Percentiles rank a stretch among this genome's conserved stretches.
phyloP scores from a whole-genome alignment of 1,140 invertebrate genomes.

The Elymnias hypermnestra region DNA sequence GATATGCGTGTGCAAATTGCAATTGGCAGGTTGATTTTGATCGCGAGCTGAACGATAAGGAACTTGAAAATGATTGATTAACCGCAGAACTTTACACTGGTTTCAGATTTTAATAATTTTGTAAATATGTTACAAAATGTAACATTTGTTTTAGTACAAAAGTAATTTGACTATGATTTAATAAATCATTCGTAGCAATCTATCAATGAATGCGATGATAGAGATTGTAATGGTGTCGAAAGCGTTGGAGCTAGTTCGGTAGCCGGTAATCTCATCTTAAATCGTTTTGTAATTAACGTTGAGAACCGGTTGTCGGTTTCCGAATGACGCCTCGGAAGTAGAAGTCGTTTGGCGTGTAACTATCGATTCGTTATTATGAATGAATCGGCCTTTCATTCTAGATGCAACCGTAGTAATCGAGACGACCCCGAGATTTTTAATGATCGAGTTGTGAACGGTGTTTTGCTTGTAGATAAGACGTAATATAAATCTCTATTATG shows the following conservation, averaged over 20 bases:
- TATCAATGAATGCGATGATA: slow-evolving; percentile 56
- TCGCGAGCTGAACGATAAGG: slow-evolving; percentile 6
- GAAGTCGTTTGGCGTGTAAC: slow-evolving; percentile 33
- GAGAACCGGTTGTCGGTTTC: slow-evolving; percentile 51
- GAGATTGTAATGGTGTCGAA: slow-evolving; percentile 42
- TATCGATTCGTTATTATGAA: slow-evolving; percentile 64
- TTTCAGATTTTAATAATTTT: neutral
- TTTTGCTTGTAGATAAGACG: neutral
- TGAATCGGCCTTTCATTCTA: slow-evolving; percentile 63
- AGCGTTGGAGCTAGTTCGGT: slow-evolving; percentile 45
- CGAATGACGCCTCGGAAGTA: slow-evolving; percentile 48
- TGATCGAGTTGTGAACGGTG: slow-evolving; percentile 2
- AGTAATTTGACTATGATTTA: slow-evolving; percentile 24
- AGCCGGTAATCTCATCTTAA: slow-evolving; percentile 62
- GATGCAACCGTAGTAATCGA: slow-evolving; percentile 18
- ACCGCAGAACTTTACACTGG: slow-evolving; percentile 13
- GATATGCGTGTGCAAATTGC: slow-evolving; percentile 38
- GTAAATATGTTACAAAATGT: no score
- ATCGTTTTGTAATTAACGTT: slow-evolving; percentile 65
- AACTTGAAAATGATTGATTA: slow-evolving; percentile 14
- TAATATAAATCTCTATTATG: neutral
- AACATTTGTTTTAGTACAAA: slow-evolving; percentile 2
- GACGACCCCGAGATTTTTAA: slow-evolving; percentile 18
- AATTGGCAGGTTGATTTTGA: slow-evolving; percentile 49
- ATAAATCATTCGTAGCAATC: slow-evolving; percentile 50